A percentile compares a stretch with the other conserved stretches of the same genome.
phyloP scores from a whole-genome alignment of 2,888 invertebrate genomes.

The Aspidiotus rigidus region DNA sequence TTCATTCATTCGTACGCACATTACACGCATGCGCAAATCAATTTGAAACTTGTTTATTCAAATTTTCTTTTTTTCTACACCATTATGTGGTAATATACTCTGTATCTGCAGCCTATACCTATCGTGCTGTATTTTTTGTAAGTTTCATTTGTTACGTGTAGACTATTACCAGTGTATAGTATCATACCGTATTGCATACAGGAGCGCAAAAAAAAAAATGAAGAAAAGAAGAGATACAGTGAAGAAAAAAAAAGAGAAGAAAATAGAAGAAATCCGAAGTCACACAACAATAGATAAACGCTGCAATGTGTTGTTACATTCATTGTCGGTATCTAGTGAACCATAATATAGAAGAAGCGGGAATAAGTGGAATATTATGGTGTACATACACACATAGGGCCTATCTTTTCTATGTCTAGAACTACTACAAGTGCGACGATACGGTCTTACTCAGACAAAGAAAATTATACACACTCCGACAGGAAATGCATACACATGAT shows the following conservation, averaged over 20 bases:
- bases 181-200: background rate
- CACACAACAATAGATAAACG: conserved; percentile 32
- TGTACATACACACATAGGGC: conserved; percentile 7
- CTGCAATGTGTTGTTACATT: conserved; percentile 31
- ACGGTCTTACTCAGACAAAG: conserved; percentile 30
- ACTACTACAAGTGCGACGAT: background rate
- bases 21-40: conserved; percentile 32
- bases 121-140: conserved; percentile 8
- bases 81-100: background rate
- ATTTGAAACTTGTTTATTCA: conserved; percentile 31
- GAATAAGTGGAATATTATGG: conserved; percentile 27
- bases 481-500: conserved; percentile 24
- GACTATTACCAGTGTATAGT: conserved; percentile 1
- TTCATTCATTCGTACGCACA: conserved; percentile 19
- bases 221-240: background rate
- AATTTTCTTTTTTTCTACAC: conserved; percentile 15
- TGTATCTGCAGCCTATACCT: background rate
- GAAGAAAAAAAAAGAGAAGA: background rate
- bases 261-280: conserved; percentile 21
- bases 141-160: conserved; percentile 9
- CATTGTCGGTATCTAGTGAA: conserved; percentile 33
- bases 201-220: conserved; percentile 6
- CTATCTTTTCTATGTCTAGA: conserved; percentile 1
- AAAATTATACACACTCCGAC: conserved; percentile 30
- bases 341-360: conserved; percentile 22